A percentile compares a stretch with the other conserved stretches of the same genome.
These are phyloP conservation scores for Telmatherina bonti DNA, from an alignment of 2,797 vertebrate genomes.

Conservation along the genomic window DNA sequence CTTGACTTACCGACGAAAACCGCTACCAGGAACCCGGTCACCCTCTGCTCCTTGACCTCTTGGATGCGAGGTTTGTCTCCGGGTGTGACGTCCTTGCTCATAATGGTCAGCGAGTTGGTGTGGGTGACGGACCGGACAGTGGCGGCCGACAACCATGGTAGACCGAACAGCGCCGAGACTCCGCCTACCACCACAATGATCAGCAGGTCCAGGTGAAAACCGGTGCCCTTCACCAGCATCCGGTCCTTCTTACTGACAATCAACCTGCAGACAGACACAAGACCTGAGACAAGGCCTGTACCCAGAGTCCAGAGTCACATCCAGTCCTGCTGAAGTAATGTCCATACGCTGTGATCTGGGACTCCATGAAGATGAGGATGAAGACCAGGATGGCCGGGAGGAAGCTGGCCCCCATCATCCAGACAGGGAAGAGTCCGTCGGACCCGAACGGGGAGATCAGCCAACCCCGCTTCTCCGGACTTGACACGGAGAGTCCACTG, in stretches of 20 bases:
- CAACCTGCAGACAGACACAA: slow-evolving; percentile 74
- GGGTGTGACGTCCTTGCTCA: slow-evolving; percentile 92
- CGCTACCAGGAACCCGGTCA: slow-evolving; percentile 92
- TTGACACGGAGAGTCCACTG: slow-evolving; percentile 91
- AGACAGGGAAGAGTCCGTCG: slow-evolving; percentile 85
- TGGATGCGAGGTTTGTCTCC: slow-evolving; percentile 94
- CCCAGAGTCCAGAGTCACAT: not conserved
- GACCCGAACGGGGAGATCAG: slow-evolving; percentile 90
- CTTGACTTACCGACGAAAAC: slow-evolving; percentile 88
- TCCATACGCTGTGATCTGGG: too few species aligned
- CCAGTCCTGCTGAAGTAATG: too few species aligned
- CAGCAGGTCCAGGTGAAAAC: slow-evolving; percentile 93
- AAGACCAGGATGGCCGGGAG: too few species aligned
- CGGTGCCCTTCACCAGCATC: slow-evolving; percentile 92
- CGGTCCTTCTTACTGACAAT: slow-evolving; percentile 94
- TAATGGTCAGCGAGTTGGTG: slow-evolving; percentile 92
- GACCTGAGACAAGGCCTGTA: not conserved
- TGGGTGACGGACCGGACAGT: slow-evolving; percentile 95
- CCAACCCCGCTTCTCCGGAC: slow-evolving; percentile 89
- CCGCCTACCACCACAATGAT: slow-evolving; percentile 92
- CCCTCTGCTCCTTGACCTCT: slow-evolving; percentile 94
- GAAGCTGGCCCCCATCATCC: slow-evolving; percentile 97
- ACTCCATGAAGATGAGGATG: too few species aligned
- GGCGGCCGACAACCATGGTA: slow-evolving; percentile 93
- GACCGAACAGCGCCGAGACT: slow-evolving; percentile 89